Conservation (phyloP, 2,113 vertebrate genomes). For the Anarrhichthys ocellatus region DNA sequence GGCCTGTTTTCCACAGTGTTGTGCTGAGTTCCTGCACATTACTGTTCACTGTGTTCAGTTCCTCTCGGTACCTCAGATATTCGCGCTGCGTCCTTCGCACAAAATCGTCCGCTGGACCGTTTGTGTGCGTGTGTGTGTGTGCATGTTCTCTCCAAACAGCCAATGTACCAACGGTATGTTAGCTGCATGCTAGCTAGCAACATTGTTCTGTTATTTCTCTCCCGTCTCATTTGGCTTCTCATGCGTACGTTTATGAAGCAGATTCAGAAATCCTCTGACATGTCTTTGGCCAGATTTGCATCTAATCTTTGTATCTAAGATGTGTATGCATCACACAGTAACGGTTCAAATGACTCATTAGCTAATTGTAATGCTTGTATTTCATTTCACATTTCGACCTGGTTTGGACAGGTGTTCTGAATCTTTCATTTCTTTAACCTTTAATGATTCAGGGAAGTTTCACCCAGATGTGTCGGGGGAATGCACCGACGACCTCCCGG, state of each 20-base stretch:
- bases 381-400: neutral
- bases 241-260: neutral
- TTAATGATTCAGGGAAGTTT: neutral
- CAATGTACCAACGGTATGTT: neutral
- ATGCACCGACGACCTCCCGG: too few species aligned
- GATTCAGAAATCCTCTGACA: neutral
- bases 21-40: conserved; percentile 39
- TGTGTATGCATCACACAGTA: neutral
- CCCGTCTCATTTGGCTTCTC: neutral
- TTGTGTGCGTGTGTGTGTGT: too few species aligned
- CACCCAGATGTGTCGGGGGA: neutral
- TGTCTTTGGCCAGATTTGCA: neutral
- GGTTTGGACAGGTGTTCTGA: neutral
- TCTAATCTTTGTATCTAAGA: neutral
- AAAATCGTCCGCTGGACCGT: neutral
- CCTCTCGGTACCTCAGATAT: neutral
- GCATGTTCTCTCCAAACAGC: neutral
- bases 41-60: neutral
- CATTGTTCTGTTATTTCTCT: neutral
- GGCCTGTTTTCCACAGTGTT: neutral
- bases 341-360: neutral
- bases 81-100: neutral
- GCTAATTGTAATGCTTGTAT: neutral
- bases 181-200: neutral
- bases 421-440: neutral